Conservation (phyloP, 1,140 invertebrate species). For the Meloidogyne floridensis region DNA sequence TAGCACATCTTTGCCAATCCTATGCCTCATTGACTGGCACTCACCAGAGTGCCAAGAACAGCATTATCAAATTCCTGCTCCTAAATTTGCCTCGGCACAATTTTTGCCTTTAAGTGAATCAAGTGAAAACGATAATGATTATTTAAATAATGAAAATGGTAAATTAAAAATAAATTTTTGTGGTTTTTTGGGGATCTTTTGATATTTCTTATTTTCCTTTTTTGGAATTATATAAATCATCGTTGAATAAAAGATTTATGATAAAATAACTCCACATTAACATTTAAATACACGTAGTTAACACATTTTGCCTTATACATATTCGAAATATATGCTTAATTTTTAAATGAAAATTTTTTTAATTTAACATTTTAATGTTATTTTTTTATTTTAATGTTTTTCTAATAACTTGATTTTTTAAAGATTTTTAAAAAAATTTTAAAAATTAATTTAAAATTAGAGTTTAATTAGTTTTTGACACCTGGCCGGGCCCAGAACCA, state of each 20-base stretch:
- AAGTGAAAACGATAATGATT: not conserved
- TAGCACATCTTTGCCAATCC: slow-evolving; percentile 29
- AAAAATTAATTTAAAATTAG: too few species aligned
- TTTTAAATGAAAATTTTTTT: not conserved
- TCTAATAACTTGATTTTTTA: not conserved
- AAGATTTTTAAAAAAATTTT: not conserved
- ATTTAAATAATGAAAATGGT: slow-evolving; percentile 8
- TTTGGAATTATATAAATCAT: too few species aligned
- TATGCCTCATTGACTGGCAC: slow-evolving; percentile 40
- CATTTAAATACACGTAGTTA: too few species aligned
- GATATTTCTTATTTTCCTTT: too few species aligned
- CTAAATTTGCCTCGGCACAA: slow-evolving; percentile 35
- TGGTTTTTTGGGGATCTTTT: too few species aligned
- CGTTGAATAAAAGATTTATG: too few species aligned
- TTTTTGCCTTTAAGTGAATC: slow-evolving; percentile 18
- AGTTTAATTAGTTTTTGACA: too few species aligned
- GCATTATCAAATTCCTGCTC: slow-evolving; percentile 32
- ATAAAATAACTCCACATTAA: too few species aligned
- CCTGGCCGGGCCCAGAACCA: too few species aligned
- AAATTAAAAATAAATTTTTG: not conserved
- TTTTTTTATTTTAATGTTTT: not conserved
- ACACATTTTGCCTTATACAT: too few species aligned
- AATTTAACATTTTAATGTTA: not conserved
- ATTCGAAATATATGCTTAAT: not conserved
- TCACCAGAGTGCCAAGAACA: slow-evolving; percentile 36